Evolutionary conservation across 2,888 invertebrate genomes (phyloP).

Genomic region (Cyclophora albipunctata): DNA sequence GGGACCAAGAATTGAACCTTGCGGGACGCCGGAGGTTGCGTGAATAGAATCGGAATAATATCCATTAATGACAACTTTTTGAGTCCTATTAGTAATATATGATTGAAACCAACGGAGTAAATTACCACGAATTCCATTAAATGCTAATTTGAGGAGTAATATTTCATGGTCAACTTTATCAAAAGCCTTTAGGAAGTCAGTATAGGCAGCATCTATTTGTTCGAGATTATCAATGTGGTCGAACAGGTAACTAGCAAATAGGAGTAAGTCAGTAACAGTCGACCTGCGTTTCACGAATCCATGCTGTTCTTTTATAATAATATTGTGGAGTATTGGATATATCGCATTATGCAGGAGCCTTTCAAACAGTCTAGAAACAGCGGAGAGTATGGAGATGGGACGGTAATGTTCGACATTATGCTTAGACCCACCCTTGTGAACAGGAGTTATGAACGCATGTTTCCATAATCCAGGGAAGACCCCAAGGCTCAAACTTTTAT

Average conservation of each 20-base stretch:
- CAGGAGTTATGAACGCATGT: neutral
- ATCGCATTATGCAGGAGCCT: slow-evolving; percentile 11
- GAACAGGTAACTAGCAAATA: neutral
- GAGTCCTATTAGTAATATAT: slow-evolving; percentile 6
- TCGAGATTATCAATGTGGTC: neutral
- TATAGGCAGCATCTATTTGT: slow-evolving; percentile 8
- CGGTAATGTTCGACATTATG: neutral
- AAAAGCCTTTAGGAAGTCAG: slow-evolving; percentile 8
- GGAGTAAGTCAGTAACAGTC: slow-evolving; percentile 9
- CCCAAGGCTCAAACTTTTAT: neutral
- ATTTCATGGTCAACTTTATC: slow-evolving; percentile 8
- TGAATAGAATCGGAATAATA: slow-evolving; percentile 2
- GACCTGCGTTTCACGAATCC: slow-evolving; percentile 18
- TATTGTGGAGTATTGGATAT: slow-evolving; percentile 10
- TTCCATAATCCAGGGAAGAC: neutral
- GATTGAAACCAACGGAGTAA: slow-evolving; percentile 6
- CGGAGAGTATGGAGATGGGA: slow-evolving; percentile 14
- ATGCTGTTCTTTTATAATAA: slow-evolving; percentile 14
- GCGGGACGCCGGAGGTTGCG: slow-evolving; percentile 5
- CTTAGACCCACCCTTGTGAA: neutral
- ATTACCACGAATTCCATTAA: slow-evolving; percentile 6
- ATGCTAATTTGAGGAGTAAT: slow-evolving; percentile 1
- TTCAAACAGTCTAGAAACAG: slow-evolving; percentile 15
- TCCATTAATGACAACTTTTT: slow-evolving; percentile 4
- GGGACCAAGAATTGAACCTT: slow-evolving; percentile 7